A percentile compares a stretch with the other conserved stretches of the same genome.
Evolutionary conservation across 2,888 invertebrate genomes (phyloP).

Genomic region (Erannis defoliaria): DNA sequence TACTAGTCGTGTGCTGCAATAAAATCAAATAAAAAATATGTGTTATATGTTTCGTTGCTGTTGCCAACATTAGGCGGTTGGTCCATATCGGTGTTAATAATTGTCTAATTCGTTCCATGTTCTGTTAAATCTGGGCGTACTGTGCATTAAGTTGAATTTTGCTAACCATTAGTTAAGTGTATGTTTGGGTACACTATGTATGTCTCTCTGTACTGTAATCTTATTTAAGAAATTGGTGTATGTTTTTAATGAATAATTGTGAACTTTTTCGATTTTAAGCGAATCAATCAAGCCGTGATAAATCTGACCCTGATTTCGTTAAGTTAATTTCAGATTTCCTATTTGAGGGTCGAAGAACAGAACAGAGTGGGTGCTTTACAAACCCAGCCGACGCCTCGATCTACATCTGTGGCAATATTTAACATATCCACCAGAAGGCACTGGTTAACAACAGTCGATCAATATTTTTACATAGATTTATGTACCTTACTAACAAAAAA

Average conservation of each 20-base stretch:
- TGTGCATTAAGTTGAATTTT: constrained; percentile 19
- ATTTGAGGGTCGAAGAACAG: too few species aligned
- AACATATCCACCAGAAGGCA: constrained; percentile 5
- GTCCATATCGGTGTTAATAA: constrained; percentile 35
- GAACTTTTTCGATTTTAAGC: constrained; percentile 31
- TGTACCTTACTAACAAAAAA: background rate
- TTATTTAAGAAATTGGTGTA: constrained; percentile 30
- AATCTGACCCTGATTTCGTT: constrained; percentile 1
- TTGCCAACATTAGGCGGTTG: constrained; percentile 16
- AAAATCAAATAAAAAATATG: constrained; percentile 14
- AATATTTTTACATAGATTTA: background rate
- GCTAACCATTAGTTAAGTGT: constrained; percentile 15
- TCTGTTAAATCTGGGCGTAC: constrained; percentile 21
- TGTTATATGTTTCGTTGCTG: constrained; percentile 8
- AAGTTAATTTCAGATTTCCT: background rate
- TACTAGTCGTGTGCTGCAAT: constrained; percentile 15
- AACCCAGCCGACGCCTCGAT: background rate
- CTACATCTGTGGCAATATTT: background rate
- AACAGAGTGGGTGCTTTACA: constrained; percentile 1
- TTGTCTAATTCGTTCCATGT: constrained; percentile 23
- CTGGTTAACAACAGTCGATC: constrained; percentile 10
- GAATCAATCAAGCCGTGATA: background rate
- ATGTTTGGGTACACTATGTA: constrained; percentile 21
- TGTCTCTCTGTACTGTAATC: constrained; percentile 27
- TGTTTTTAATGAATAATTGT: constrained; percentile 33